Evolutionary conservation across 2,797 vertebrate genomes (phyloP), one percentile per base, ranked within the genome.

Genomic region (Kryptopterus vitreolus): DNA sequence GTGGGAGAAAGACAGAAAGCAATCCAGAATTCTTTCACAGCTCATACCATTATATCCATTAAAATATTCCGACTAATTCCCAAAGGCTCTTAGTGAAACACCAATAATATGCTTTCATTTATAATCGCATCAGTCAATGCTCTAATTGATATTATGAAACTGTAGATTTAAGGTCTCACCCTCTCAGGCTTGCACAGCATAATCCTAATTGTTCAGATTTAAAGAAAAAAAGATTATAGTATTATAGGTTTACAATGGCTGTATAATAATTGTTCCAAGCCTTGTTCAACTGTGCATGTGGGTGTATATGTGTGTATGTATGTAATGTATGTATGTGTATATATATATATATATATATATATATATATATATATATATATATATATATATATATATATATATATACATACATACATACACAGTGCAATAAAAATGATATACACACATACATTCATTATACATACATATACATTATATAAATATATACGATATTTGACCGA

Each of bases 71-170:
- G n/a, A 48, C 7, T 48, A 69, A 48, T 29, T 16, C 43, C 3
- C 66, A 69, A 11, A 76, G 43, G 31, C 20, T n/a, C 57, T 62
- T 48, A 33, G 52, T 10, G 7, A 77, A 59, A 66, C 63, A 43
- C 22, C 4, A 5, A 20, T 33, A 48, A 24, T 16, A 12, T 53
- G 72, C 38, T 16, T 80, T 72, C 2, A 26, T 69, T 62, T 31
- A 52, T 68, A 81, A 81, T 24, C 18, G 29, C 58, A 78, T 82
- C 62, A 82, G 50, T 77, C 31, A 31, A 3, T 76, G 24, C 5
- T 66, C 52, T 66, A 46, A 57, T 24, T 68, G 63, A 68, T 16
- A 68, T 65, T 75, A 8, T 2, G 2, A 46, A 46, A 24, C 38
- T 66, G 16, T 4, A 20, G 15, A 50, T 48, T 69, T 26, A 29